Percentiles rank a stretch among this genome's conserved stretches.
Conservation (phyloP, 2,888 invertebrate genomes). For the Mythimna vitellina region DNA sequence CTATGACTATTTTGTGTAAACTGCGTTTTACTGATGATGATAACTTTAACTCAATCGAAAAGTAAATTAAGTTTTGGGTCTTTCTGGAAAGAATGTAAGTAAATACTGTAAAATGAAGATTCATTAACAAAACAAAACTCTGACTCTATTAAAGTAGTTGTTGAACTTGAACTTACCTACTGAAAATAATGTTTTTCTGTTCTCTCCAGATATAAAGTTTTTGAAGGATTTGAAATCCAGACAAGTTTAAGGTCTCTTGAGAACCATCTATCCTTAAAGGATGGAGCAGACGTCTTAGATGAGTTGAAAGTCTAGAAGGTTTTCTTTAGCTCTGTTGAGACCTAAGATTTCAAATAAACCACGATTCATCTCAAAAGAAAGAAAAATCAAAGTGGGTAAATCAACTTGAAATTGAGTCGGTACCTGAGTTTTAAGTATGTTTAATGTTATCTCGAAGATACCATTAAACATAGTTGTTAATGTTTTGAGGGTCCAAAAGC, state of each 20-base stretch:
- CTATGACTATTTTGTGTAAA: too few species aligned
- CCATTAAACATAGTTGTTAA: conserved; percentile 30
- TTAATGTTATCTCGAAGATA: conserved; percentile 41
- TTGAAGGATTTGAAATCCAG: conserved; percentile 8
- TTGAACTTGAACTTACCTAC: too few species aligned
- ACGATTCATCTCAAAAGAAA: not conserved
- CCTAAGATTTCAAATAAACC: conserved; percentile 10
- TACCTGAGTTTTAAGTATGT: conserved; percentile 29
- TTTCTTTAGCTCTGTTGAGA: conserved; percentile 17
- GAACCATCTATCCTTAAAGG: conserved; percentile 27
- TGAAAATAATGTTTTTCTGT: not conserved
- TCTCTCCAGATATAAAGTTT: conserved; percentile 1
- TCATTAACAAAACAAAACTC: too few species aligned
- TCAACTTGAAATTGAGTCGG: conserved; percentile 4
- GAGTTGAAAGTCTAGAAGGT: conserved; percentile 3
- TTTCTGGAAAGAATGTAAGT: not conserved
- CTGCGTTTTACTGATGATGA: not conserved
- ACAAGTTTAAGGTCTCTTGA: conserved; percentile 16
- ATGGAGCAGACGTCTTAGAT: conserved; percentile 24
- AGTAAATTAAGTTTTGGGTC: not conserved
- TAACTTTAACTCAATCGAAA: not conserved
- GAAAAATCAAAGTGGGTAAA: not conserved
- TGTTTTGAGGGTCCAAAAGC: conserved; percentile 29
- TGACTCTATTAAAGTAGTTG: too few species aligned
- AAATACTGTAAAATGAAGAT: too few species aligned